A percentile compares a stretch with the other conserved stretches of the same genome.
Conservation (phyloP, 2,888 invertebrate genomes). For the Dendrolimus houi region DNA sequence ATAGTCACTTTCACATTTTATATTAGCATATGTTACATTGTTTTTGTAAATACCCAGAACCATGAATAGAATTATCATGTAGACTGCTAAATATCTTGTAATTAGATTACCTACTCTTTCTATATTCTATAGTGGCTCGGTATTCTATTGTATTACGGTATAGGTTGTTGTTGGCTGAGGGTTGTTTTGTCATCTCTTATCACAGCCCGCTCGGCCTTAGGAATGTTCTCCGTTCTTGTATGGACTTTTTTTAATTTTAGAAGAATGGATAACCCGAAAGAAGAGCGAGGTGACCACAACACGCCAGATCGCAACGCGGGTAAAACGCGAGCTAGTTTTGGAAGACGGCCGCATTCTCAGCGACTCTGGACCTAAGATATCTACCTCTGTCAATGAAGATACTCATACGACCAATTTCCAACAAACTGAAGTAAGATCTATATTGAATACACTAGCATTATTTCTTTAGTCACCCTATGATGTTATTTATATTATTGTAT, state of each 20-base stretch:
- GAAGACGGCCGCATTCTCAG: constrained; percentile 94
- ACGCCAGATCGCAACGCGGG: constrained; percentile 92
- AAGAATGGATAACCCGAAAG: constrained; percentile 95
- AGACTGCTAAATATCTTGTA: no score
- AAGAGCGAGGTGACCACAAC: constrained; percentile 93
- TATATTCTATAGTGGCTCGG: background rate
- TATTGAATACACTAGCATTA: no score
- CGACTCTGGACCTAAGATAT: constrained; percentile 93
- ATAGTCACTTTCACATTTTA: no score
- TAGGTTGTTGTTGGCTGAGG: background rate
- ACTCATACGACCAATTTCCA: constrained; percentile 92
- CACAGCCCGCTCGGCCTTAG: no score
- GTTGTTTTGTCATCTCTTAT: no score
- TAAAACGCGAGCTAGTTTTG: constrained; percentile 90
- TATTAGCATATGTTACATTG: no score
- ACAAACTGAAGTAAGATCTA: constrained; percentile 82
- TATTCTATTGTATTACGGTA: background rate
- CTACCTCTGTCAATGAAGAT: constrained; percentile 93
- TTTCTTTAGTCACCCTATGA: no score
- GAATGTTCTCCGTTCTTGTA: background rate
- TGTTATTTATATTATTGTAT: no score
- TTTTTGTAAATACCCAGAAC: no score
- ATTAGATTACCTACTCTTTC: no score
- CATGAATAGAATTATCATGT: no score
- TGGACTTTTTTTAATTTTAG: constrained; percentile 65